Conservation (phyloP, 2,797 vertebrate species). For the Galaxias olidus region DNA sequence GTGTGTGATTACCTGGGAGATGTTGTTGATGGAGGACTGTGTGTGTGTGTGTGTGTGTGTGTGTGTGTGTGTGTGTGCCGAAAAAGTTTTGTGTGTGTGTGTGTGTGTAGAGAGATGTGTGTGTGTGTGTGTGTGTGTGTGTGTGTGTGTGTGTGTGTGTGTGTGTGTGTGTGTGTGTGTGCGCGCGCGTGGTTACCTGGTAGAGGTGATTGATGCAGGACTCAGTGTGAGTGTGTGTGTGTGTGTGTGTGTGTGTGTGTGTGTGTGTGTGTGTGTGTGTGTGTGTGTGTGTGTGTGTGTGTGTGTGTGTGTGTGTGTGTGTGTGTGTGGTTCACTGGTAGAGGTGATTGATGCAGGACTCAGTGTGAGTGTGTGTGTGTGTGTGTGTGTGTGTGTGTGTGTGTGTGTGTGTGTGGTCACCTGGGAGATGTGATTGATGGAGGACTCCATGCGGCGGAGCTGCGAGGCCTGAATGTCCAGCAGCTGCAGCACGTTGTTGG, state of each 20-base stretch:
- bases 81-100: no score
- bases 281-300: conserved; percentile 2
- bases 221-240: no score
- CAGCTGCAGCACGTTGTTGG: conserved; percentile 98
- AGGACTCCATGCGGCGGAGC: conserved; percentile 98
- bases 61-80: no score
- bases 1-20: not conserved
- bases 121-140: conserved; percentile 10
- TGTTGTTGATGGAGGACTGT: not conserved
- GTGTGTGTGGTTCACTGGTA: conserved; percentile 79
- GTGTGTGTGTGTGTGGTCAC: conserved; percentile 55
- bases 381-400: not conserved
- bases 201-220: conserved; percentile 97
- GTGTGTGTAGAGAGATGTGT: no score
- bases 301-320: conserved; percentile 5
- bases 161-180: conserved; percentile 7
- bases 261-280: conserved; percentile 9
- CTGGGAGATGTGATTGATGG: conserved; percentile 98
- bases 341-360: conserved; percentile 93
- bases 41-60: conserved; percentile 4
- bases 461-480: conserved; percentile 98
- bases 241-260: no score
- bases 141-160: not conserved
- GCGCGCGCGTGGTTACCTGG: conserved; percentile 73
- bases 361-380: conserved; percentile 8